These are phyloP conservation scores for Thecophora atra DNA, from an alignment of 2,888 invertebrate species.

Conservation along the genomic window DNA sequence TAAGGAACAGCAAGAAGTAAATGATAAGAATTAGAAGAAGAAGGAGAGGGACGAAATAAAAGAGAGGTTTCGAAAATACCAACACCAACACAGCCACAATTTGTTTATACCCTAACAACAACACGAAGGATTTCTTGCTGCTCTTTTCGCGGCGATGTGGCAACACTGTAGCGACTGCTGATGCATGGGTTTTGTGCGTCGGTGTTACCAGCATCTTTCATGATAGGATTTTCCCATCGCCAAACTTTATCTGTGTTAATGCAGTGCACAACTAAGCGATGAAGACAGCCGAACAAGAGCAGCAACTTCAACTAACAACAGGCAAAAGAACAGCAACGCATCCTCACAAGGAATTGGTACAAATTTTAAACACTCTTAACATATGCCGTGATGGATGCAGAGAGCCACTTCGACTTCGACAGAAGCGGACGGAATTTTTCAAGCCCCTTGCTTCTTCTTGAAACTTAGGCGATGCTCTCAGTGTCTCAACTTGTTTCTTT, in stretches of 20 bases:
- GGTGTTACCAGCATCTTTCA: slow-evolving; percentile 32
- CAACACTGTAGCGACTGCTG: background rate
- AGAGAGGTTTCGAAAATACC: background rate
- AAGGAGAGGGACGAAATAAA: background rate
- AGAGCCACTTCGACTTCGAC: background rate
- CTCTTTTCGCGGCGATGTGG: background rate
- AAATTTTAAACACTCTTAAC: slow-evolving; percentile 9
- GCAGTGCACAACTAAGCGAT: slow-evolving; percentile 54
- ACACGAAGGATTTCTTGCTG: background rate
- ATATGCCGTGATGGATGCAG: too few species aligned
- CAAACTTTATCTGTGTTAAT: slow-evolving; percentile 61
- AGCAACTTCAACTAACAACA: background rate
- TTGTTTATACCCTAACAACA: background rate
- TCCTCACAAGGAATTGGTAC: background rate
- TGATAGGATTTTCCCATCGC: slow-evolving; percentile 54
- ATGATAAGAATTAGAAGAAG: background rate
- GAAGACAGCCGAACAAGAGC: slow-evolving; percentile 33
- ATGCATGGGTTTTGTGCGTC: background rate
- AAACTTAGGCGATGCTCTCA: background rate
- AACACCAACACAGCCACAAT: background rate
- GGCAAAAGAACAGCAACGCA: slow-evolving; percentile 5
- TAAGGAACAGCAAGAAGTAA: background rate
- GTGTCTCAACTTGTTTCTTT: too few species aligned
- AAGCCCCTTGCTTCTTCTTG: background rate
- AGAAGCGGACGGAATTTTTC: background rate